A percentile compares a stretch with the other conserved stretches of the same genome.
Evolutionary conservation across 2,888 invertebrate species (phyloP).

Genomic region (Bombyx huttoni): DNA sequence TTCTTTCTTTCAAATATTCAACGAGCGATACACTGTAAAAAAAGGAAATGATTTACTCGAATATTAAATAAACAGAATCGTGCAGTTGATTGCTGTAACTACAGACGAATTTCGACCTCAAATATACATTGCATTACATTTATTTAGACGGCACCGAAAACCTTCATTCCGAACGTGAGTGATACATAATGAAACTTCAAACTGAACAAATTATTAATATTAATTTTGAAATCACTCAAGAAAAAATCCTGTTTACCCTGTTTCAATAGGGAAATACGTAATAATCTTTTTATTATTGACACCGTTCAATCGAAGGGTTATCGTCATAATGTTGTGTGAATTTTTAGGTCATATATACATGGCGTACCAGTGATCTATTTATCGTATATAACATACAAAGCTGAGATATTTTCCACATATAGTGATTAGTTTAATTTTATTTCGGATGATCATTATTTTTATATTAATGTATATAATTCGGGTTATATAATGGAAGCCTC

Average conservation of each 20-base stretch:
- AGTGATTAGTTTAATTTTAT: no score
- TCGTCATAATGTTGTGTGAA: neutral
- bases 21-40: slow-evolving; percentile 15
- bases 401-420: no score
- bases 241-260: slow-evolving; percentile 1
- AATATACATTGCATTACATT: no score
- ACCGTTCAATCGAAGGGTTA: neutral
- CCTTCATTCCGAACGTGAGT: neutral
- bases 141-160: neutral
- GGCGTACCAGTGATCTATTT: neutral
- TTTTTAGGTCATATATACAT: neutral
- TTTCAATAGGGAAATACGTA: neutral
- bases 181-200: neutral
- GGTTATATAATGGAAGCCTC: no score
- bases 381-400: neutral
- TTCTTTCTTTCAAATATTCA: slow-evolving; percentile 14
- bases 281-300: neutral
- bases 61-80: no score
- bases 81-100: no score
- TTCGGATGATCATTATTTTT: no score
- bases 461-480: no score
- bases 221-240: slow-evolving; percentile 1
- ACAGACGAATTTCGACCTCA: no score
- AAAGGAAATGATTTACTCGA: neutral
- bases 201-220: neutral